Conservation (phyloP, 1,140 invertebrate species). For the Trichonephila inaurata region DNA sequence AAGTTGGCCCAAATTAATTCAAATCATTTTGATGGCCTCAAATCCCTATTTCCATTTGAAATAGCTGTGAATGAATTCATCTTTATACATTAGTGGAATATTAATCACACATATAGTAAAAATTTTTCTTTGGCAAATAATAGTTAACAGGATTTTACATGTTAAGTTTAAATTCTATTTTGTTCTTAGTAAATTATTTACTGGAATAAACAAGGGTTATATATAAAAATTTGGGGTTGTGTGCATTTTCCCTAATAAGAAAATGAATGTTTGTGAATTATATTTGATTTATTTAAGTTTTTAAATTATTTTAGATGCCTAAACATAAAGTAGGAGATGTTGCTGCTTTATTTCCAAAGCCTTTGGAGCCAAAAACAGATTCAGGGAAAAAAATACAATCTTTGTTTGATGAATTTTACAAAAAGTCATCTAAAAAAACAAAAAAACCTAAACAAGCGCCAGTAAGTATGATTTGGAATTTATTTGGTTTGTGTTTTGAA, state of each 20-base stretch:
- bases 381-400: constrained; percentile 13
- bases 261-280: neutral
- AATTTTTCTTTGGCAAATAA: too few species aligned
- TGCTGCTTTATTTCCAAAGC: constrained; percentile 21
- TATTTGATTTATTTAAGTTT: neutral
- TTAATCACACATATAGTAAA: too few species aligned
- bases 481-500: too few species aligned
- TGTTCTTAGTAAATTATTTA: too few species aligned
- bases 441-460: neutral
- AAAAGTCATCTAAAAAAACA: constrained; percentile 73
- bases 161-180: too few species aligned
- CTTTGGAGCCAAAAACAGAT: neutral
- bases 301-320: neutral
- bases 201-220: too few species aligned
- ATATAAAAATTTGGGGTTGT: neutral
- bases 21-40: too few species aligned
- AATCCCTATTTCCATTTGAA: too few species aligned
- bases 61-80: too few species aligned
- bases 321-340: constrained; percentile 34
- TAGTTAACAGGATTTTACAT: too few species aligned
- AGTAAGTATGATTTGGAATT: neutral
- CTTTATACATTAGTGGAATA: too few species aligned
- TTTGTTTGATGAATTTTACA: constrained; percentile 21
- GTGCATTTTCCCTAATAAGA: neutral
- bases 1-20: too few species aligned